These are phyloP conservation scores for Augiades crinisus DNA, from an alignment of 2,888 invertebrate species.

Conservation along the genomic window DNA sequence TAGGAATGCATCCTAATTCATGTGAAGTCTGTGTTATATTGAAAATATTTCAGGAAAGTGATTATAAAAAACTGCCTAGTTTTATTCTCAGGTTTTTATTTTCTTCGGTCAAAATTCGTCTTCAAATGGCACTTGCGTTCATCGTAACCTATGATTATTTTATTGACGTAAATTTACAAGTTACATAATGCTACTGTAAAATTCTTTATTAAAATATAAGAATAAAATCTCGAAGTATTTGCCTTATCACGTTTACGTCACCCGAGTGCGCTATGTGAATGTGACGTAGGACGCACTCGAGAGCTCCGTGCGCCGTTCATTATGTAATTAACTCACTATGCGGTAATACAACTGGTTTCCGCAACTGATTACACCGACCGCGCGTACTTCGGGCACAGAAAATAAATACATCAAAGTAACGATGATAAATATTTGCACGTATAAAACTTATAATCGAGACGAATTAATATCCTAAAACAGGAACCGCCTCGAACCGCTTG, in stretches of 20 bases:
- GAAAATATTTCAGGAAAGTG: too few species aligned
- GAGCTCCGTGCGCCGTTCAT: constrained; percentile 26
- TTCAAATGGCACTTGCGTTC: too few species aligned
- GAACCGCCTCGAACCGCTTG: constrained; percentile 10
- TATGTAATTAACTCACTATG: constrained; percentile 28
- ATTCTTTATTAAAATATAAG: neutral
- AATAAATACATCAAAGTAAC: constrained; percentile 12
- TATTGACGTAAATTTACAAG: too few species aligned
- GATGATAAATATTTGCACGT: constrained; percentile 10
- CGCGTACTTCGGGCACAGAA: constrained; percentile 1
- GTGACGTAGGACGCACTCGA: constrained; percentile 27
- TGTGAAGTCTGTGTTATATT: too few species aligned
- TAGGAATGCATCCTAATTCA: too few species aligned
- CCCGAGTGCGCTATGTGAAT: constrained; percentile 18
- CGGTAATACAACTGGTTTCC: constrained; percentile 24
- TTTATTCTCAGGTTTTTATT: too few species aligned
- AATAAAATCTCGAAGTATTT: constrained; percentile 1
- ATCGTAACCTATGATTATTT: too few species aligned
- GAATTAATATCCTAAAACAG: constrained; percentile 5
- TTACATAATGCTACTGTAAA: neutral
- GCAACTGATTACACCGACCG: constrained; percentile 3
- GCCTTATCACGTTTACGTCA: constrained; percentile 28
- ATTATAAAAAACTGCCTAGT: too few species aligned
- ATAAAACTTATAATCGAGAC: constrained; percentile 3
- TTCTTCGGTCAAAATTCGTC: too few species aligned